Evolutionary conservation across 2,113 vertebrate genomes (phyloP).

Genomic region (Stegastes partitus): DNA sequence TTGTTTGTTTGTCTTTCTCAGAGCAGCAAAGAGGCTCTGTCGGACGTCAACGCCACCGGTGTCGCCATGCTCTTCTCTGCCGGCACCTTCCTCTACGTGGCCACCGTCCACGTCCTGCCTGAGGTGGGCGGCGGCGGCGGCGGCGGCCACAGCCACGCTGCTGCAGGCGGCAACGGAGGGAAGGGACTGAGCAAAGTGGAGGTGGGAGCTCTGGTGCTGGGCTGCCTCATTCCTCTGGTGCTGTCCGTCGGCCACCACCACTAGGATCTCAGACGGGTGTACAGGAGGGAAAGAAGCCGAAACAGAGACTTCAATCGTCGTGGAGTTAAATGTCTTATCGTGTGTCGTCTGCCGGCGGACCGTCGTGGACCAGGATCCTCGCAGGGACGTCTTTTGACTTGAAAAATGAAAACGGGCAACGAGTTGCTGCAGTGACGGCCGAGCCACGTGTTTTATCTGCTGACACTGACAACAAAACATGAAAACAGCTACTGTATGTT

Average conservation of each 20-base stretch:
- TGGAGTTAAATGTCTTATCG: constrained; percentile 64
- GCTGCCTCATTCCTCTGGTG: constrained; percentile 96
- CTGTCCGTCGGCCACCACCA: constrained; percentile 97
- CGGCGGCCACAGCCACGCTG: constrained; percentile 92
- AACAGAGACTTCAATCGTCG: constrained; percentile 42
- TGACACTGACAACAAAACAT: constrained; percentile 21
- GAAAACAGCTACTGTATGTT: constrained; percentile 26
- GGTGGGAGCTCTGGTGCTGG: constrained; percentile 92
- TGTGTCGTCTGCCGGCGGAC: constrained; percentile 45
- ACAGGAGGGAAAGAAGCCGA: constrained; percentile 29
- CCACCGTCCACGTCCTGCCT: constrained; percentile 97
- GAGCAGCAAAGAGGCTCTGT: constrained; percentile 99
- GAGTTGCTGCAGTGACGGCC: constrained; percentile 7
- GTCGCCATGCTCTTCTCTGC: constrained; percentile 99
- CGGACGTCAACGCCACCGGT: constrained; percentile 96
- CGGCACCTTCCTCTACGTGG: constrained; percentile 98
- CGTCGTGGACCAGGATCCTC: constrained; percentile 24
- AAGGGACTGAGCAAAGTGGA: constrained; percentile 96
- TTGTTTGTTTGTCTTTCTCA: constrained; percentile 72
- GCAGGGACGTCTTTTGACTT: constrained; percentile 21
- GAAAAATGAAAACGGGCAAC: constrained; percentile 9
- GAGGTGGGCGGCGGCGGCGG: constrained; percentile 96
- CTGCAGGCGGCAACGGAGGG: constrained; percentile 83
- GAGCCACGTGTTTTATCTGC: constrained; percentile 9
- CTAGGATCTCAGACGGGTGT: constrained; percentile 71